These are phyloP conservation scores for Anastrepha obliqua DNA, from an alignment of 1,140 invertebrate genomes.

Conservation along the genomic window DNA sequence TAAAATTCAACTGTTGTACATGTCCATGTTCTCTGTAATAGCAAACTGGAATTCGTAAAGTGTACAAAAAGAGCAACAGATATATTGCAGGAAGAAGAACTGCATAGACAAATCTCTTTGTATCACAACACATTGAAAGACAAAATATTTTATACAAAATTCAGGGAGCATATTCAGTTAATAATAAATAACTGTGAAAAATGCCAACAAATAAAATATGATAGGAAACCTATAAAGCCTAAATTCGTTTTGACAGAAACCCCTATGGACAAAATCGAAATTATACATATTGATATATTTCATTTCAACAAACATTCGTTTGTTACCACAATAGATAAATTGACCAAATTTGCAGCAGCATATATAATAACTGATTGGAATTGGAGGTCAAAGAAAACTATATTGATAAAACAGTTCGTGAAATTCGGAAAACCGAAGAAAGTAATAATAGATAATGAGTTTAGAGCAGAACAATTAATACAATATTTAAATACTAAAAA, in stretches of 20 bases:
- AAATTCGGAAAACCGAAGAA: conserved; percentile 39
- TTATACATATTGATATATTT: not conserved
- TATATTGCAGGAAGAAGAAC: not conserved
- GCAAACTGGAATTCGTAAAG: not conserved
- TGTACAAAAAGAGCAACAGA: not conserved
- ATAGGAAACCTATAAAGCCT: conserved; percentile 12
- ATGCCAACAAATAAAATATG: conserved; percentile 41
- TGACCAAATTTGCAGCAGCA: not conserved
- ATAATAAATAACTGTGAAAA: too few species aligned
- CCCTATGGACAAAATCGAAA: not conserved
- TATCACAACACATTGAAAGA: not conserved
- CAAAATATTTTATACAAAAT: not conserved
- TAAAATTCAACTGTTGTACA: not conserved
- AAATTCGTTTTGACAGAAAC: conserved; percentile 12
- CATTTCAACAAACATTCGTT: not conserved
- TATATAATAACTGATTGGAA: conserved; percentile 3
- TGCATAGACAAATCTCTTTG: not conserved
- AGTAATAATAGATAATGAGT: not conserved
- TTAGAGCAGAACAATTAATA: not conserved
- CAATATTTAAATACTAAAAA: not conserved
- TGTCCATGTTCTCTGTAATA: not conserved
- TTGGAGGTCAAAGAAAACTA: not conserved
- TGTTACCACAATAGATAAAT: not conserved
- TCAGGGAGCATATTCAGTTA: not conserved
- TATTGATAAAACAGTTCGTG: not conserved